Evolutionary conservation across 2,113 vertebrate species (phyloP).

Genomic region (Mesembrinibis cayennensis): DNA sequence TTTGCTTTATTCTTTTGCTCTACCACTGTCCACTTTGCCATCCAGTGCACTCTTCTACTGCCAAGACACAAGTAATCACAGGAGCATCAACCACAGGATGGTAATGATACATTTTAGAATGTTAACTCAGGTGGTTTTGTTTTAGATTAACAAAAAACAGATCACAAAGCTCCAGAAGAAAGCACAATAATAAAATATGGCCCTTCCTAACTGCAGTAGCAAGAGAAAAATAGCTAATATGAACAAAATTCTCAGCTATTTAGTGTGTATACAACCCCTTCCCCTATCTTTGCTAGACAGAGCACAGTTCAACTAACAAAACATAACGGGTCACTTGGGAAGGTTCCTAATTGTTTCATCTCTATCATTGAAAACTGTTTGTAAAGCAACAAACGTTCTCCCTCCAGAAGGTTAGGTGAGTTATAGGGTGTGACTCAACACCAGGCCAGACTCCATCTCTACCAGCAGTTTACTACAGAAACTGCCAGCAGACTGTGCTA

Average conservation of each 20-base stretch:
- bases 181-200: neutral
- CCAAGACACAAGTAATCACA: neutral
- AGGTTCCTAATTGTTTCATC: neutral
- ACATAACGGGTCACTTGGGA: neutral
- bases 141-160: neutral
- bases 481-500: neutral
- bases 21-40: neutral
- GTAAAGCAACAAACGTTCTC: neutral
- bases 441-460: neutral
- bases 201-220: neutral
- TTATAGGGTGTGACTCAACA: neutral
- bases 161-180: neutral
- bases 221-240: neutral
- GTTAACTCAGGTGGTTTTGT: neutral
- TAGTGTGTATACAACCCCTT: neutral
- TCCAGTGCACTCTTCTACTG: neutral
- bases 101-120: neutral
- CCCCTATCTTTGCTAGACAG: neutral
- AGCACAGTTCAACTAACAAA: neutral
- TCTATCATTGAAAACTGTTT: neutral
- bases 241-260: neutral
- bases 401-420: neutral
- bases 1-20: neutral
- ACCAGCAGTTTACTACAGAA: neutral
- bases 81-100: neutral